Evolutionary conservation across 2,113 vertebrate genomes (phyloP).

Genomic region (Empidonax traillii): DNA sequence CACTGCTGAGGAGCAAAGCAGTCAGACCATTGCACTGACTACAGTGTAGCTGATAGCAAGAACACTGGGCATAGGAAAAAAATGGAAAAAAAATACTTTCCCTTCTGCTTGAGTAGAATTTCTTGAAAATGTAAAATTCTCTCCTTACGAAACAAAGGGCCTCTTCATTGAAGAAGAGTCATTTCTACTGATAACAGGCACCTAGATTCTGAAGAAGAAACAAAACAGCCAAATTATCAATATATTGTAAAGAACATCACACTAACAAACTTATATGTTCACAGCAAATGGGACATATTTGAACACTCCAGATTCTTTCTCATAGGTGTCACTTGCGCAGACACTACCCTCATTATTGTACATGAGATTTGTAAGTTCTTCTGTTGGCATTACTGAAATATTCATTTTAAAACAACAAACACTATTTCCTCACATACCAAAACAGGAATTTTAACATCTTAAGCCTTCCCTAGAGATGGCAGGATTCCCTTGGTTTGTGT

Average conservation of each 20-base stretch:
- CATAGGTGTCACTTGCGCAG: background rate
- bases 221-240: background rate
- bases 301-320: background rate
- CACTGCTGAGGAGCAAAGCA: background rate
- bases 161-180: background rate
- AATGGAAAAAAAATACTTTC: no score
- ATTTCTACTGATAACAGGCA: background rate
- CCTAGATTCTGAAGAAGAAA: background rate
- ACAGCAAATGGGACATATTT: background rate
- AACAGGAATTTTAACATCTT: background rate
- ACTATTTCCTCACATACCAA: background rate
- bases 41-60: background rate
- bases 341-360: background rate
- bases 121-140: background rate
- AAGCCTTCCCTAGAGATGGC: constrained; percentile 23
- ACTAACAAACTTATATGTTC: background rate
- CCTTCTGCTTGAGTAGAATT: background rate
- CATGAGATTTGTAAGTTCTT: background rate
- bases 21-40: fast-evolving
- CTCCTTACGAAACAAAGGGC: background rate
- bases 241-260: background rate
- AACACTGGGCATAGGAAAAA: background rate
- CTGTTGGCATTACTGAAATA: constrained; percentile 7
- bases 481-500: constrained; percentile 8
- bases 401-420: background rate